These are phyloP conservation scores for Paradoxurus hermaphroditus DNA, from an alignment of 2,113 vertebrate species.

Conservation along the genomic window DNA sequence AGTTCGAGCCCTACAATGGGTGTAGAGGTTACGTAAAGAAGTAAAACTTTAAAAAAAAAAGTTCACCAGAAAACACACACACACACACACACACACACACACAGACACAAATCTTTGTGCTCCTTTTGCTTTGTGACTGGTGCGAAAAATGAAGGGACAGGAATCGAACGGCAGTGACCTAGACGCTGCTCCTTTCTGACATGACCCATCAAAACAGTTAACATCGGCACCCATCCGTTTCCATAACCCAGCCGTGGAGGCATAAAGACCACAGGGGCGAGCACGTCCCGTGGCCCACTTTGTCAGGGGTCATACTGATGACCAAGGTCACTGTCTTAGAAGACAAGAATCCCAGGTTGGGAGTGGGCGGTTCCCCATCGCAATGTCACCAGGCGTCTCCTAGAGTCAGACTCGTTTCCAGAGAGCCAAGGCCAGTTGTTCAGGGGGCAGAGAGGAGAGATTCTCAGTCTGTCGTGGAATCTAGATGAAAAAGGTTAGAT, in stretches of 20 bases:
- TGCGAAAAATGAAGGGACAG: constrained; percentile 55
- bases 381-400: constrained; percentile 66
- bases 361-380: constrained; percentile 56
- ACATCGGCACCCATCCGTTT: constrained; percentile 49
- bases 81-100: not conserved
- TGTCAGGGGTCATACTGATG: not conserved
- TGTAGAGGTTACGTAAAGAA: not conserved
- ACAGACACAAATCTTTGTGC: not conserved
- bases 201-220: constrained; percentile 38
- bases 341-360: constrained; percentile 62
- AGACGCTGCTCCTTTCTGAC: constrained; percentile 35
- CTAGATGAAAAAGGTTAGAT: constrained; percentile 32
- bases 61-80: not conserved
- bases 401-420: constrained; percentile 55
- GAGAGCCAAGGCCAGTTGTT: constrained; percentile 67
- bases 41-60: not conserved
- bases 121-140: constrained; percentile 52
- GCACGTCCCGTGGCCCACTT: constrained; percentile 37
- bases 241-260: constrained; percentile 3
- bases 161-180: constrained; percentile 69
- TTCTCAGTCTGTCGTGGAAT: constrained; percentile 57
- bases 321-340: constrained; percentile 60
- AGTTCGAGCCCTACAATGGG: not conserved
- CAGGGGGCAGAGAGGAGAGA: constrained; percentile 60
- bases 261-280: not conserved